These are phyloP conservation scores for Phalacrocorax pelagicus DNA, from an alignment of 2,113 vertebrate genomes.

Conservation along the genomic window DNA sequence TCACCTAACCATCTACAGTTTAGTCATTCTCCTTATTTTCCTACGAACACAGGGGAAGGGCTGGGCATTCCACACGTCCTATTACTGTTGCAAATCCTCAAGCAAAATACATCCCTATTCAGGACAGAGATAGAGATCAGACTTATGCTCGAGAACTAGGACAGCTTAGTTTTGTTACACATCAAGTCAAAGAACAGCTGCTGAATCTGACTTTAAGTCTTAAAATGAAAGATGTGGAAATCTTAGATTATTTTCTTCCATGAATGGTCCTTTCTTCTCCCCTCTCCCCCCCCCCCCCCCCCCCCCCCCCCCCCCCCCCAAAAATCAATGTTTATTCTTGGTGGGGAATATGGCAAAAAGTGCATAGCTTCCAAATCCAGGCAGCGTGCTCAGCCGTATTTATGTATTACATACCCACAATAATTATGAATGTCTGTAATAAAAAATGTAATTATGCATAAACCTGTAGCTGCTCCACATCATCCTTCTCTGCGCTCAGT, in stretches of 20 bases:
- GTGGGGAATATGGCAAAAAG: neutral
- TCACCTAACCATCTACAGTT: neutral
- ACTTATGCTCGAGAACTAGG: neutral
- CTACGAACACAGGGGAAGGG: neutral
- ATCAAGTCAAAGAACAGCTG: neutral
- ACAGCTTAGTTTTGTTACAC: neutral
- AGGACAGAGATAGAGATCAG: neutral
- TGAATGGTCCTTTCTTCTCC: fast-evolving
- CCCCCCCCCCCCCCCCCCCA: neutral
- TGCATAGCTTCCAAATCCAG: neutral
- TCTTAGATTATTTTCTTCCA: neutral
- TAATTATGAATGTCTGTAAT: neutral
- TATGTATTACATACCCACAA: neutral
- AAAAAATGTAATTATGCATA: neutral
- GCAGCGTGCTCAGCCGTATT: fast-evolving
- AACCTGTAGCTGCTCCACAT: neutral
- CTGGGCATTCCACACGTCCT: neutral
- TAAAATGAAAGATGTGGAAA: neutral
- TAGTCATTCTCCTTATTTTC: neutral
- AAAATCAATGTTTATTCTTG: neutral
- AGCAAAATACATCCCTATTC: neutral
- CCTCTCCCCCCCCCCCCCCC: neutral
- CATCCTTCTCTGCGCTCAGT: neutral
- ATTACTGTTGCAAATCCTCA: neutral
- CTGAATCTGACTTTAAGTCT: neutral